Evolutionary conservation across 2,888 invertebrate species (phyloP), one percentile per base, ranked within the genome.

Genomic region (Agrypnus murinus): DNA sequence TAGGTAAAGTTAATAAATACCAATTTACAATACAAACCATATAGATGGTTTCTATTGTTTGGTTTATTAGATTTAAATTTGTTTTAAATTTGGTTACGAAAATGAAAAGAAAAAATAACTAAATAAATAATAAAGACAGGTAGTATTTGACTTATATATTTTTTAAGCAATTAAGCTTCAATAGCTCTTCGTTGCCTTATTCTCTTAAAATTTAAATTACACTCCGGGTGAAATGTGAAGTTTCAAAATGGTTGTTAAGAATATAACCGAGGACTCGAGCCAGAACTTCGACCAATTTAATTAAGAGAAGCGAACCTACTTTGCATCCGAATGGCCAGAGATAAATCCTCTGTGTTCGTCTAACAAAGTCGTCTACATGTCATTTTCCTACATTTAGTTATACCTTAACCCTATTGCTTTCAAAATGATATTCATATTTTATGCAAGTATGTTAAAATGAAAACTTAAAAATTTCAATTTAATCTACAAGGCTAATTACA

Each of bases 291-390:
- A 73, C 76, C 77, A 77, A 77, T 80, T 80, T 80, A 80, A 80
- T 80, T 79, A 80, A 79, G 79, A 78, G 77, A 78, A 77, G 77
- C 75, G 77, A 77, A 77, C 76, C 77, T 77, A 77, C 77, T 80
- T 80, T 79, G 80, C 80, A 80, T 80, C 75, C 77, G 78, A 80
- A 79, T 79, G 74, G 74, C 74, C 65, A 58, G 53, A 69, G 59
- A 72, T 69, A 69, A 72, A 69, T 62, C 63, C 65, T 68, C 60
- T 50, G 63, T 50, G 63, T 55, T 66, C 63, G 58, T 67, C 66
- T 72, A 66, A 69, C 72, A 60, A 69, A 72, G 59, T 72, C 62
- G 65, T 65, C 69, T 64, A 65, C 70, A 65, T 65, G 55, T 60
- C 60, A 65, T 65, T 60, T 55, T 60, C 50, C 45, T 15, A 65